phyloP scores from a whole-genome alignment of 2,113 vertebrate species.

The Okapia johnstoni region DNA sequence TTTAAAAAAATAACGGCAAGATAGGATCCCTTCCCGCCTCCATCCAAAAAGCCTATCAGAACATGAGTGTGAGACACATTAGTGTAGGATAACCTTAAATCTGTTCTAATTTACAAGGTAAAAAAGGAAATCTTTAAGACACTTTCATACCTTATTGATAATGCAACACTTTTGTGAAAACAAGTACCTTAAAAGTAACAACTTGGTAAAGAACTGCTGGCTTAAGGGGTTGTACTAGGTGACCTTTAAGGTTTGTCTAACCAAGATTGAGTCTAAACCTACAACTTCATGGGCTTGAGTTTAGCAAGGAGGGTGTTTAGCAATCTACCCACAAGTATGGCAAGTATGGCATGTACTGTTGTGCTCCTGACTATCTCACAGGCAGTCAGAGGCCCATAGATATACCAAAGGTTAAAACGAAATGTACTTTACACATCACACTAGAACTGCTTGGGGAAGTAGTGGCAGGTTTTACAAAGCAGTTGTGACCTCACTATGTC shows the following conservation, averaged over 20 bases:
- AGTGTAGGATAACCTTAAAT: background rate
- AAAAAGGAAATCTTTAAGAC: background rate
- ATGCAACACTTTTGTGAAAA: background rate
- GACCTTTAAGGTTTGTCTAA: background rate
- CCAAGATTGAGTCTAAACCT: background rate
- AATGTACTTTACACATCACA: background rate
- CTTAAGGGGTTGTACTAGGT: background rate
- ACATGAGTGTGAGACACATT: background rate
- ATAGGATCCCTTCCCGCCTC: background rate
- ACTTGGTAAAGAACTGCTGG: background rate
- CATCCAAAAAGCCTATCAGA: background rate
- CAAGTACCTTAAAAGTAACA: background rate
- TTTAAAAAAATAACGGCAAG: rapidly evolving
- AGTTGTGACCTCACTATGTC: background rate
- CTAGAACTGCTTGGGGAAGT: background rate
- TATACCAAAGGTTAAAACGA: background rate
- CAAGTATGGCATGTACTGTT: rapidly evolving
- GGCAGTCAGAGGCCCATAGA: background rate
- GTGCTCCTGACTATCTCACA: background rate
- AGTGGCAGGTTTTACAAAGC: background rate
- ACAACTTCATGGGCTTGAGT: background rate
- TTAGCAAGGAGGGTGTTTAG: background rate
- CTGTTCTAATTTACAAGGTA: background rate
- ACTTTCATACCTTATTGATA: background rate
- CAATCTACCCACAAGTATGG: background rate